These are phyloP conservation scores for Paralichthys olivaceus DNA, from an alignment of 2,113 vertebrate species.

Conservation along the genomic window DNA sequence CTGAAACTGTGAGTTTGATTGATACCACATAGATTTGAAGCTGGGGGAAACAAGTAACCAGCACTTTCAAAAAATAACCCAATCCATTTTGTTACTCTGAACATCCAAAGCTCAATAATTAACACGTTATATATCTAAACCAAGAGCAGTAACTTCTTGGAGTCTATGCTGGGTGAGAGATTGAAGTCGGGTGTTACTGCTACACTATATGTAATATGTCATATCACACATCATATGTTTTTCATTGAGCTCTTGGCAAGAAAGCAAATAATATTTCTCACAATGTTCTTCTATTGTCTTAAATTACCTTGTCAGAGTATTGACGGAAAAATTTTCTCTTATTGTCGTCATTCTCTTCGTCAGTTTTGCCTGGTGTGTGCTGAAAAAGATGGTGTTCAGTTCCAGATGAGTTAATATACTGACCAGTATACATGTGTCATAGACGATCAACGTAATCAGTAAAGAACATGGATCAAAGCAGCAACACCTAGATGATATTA, in stretches of 20 bases:
- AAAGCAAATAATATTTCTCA: background rate
- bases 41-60: too few relatives aligned
- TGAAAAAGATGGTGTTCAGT: constrained; percentile 10
- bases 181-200: background rate
- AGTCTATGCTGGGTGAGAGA: too few relatives aligned
- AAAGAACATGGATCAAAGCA: background rate
- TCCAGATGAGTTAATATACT: background rate
- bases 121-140: too few relatives aligned
- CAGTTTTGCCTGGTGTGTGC: accelerated
- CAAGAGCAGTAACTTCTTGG: too few relatives aligned
- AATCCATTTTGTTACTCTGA: too few relatives aligned
- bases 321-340: constrained; percentile 56
- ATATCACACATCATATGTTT: too few relatives aligned
- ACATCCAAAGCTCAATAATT: too few relatives aligned
- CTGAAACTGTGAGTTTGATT: too few relatives aligned
- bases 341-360: constrained; percentile 1
- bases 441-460: background rate
- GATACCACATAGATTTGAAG: too few relatives aligned
- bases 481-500: background rate
- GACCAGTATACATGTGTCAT: background rate
- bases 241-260: background rate
- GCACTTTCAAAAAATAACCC: too few relatives aligned
- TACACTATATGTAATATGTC: background rate
- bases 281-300: background rate
- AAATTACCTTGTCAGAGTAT: constrained; percentile 70